phyloP scores from a whole-genome alignment of 2,888 invertebrate species.

The Apeira syringaria region DNA sequence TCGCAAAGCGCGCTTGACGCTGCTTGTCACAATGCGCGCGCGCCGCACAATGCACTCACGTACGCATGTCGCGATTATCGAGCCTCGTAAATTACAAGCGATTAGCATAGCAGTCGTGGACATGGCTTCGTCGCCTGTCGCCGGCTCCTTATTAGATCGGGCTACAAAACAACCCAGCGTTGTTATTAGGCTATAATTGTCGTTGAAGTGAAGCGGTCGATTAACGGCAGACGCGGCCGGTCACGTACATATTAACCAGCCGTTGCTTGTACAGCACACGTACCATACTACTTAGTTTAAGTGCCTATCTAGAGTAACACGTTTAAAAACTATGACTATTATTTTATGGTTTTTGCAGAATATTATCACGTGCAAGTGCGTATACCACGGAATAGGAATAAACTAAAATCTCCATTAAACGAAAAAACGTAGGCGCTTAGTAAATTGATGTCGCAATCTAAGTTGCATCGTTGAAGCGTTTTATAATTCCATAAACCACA shows the following conservation, averaged over 20 bases:
- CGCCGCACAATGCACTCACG: conserved; percentile 74
- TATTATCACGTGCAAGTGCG: conserved; percentile 21
- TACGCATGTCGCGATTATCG: conserved; percentile 78
- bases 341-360: conserved; percentile 27
- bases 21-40: conserved; percentile 38
- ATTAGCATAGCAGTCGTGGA: conserved; percentile 78
- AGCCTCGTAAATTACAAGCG: conserved; percentile 74
- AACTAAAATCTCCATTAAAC: conserved; percentile 13
- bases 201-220: conserved; percentile 72
- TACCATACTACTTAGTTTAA: conserved; percentile 39
- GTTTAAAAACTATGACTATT: conserved; percentile 31
- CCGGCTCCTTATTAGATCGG: conserved; percentile 69
- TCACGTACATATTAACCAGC: conserved; percentile 62
- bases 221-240: conserved; percentile 67
- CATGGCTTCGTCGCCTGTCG: conserved; percentile 58
- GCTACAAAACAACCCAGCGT: conserved; percentile 63
- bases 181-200: conserved; percentile 79
- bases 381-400: conserved; percentile 29
- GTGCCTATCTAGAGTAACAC: conserved; percentile 26
- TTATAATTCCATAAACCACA: neutral
- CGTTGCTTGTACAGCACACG: conserved; percentile 37
- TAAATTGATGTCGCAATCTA: neutral
- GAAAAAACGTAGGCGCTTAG: neutral
- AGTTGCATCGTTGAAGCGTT: neutral
- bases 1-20: conserved; percentile 38